A percentile compares a stretch with the other conserved stretches of the same genome.
Evolutionary conservation across 2,797 vertebrate species (phyloP).

Genomic region (Pipistrellus pygmaeus): DNA sequence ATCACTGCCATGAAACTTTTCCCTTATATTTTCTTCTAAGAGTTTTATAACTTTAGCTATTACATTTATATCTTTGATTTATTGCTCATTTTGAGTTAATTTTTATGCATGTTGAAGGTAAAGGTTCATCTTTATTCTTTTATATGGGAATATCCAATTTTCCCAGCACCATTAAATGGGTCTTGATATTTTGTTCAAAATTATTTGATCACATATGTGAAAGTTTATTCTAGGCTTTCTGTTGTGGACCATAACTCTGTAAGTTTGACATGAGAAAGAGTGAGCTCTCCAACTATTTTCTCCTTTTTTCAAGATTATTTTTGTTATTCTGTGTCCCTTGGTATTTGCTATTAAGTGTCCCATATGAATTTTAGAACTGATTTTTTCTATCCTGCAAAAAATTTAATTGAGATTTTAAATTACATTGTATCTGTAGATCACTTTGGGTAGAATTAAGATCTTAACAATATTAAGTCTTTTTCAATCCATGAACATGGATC

Average conservation of each 20-base stretch:
- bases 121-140: no score
- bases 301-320: slow-evolving; percentile 17
- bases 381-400: slow-evolving; percentile 31
- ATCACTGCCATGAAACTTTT: neutral
- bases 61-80: neutral
- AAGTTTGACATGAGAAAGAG: neutral
- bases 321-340: neutral
- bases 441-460: no score
- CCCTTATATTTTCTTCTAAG: neutral
- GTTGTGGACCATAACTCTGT: neutral
- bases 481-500: neutral
- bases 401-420: neutral
- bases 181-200: neutral
- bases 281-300: neutral
- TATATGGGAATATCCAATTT: no score
- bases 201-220: neutral
- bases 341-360: no score
- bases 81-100: neutral
- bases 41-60: slow-evolving; percentile 12
- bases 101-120: no score
- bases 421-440: neutral
- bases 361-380: neutral
- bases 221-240: slow-evolving; percentile 16
- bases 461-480: neutral
- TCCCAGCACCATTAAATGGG: no score